These are phyloP conservation scores for Ceratosolen fusciceps DNA, from an alignment of 1,140 invertebrate species.

Conservation along the genomic window DNA sequence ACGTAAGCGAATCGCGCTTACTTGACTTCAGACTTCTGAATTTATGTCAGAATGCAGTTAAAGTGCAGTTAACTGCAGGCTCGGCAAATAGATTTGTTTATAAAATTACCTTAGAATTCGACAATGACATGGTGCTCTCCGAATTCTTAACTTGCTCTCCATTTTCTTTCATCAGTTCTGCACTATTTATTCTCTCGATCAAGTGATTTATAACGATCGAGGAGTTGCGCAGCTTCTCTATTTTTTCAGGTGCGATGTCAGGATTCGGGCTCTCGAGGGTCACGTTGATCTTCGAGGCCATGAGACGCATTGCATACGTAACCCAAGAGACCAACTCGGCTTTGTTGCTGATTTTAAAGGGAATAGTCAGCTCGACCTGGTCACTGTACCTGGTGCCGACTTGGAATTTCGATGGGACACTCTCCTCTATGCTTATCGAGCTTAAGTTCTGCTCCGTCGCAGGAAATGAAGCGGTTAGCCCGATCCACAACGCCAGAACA, in stretches of 20 bases:
- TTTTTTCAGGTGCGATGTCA: constrained; percentile 31
- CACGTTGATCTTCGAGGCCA: constrained; percentile 66
- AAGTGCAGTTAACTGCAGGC: too few species aligned
- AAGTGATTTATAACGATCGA: constrained; percentile 26
- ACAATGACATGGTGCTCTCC: too few species aligned
- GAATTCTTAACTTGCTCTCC: too few species aligned
- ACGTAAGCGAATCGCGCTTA: too few species aligned
- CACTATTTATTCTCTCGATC: constrained; percentile 17
- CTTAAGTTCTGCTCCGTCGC: constrained; percentile 8
- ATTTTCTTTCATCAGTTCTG: constrained; percentile 2
- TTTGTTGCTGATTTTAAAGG: constrained; percentile 58
- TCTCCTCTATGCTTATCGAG: background rate
- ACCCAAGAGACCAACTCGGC: constrained; percentile 65
- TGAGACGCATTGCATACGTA: constrained; percentile 63
- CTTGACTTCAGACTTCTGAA: too few species aligned
- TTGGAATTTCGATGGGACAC: constrained; percentile 6
- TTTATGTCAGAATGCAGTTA: too few species aligned
- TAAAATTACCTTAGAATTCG: too few species aligned
- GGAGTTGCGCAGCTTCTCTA: constrained; percentile 39
- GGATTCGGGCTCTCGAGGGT: constrained; percentile 48
- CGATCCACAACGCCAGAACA: constrained; percentile 6
- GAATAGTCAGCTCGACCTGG: constrained; percentile 59
- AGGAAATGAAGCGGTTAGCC: constrained; percentile 3
- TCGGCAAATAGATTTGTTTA: too few species aligned
- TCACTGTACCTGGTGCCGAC: background rate